Percentiles rank a stretch among this genome's conserved stretches.
phyloP scores from a whole-genome alignment of 2,797 vertebrate genomes.

The Muscicapa comitata region DNA sequence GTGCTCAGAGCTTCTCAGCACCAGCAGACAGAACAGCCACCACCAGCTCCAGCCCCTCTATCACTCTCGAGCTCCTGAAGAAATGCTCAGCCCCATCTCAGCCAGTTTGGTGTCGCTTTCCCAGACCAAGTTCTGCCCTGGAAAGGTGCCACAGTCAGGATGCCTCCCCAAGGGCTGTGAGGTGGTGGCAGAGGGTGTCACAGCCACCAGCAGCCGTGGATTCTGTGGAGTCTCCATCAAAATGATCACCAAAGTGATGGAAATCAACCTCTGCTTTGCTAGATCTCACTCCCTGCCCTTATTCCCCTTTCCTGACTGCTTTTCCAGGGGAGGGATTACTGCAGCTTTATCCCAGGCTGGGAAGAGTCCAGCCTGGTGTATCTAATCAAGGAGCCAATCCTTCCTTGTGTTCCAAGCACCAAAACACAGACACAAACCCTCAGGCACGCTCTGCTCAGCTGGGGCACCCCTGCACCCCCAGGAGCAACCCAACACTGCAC shows the following conservation, averaged over 20 bases:
- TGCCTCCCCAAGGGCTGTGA: not conserved
- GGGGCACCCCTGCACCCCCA: not conserved
- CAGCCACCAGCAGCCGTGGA: not conserved
- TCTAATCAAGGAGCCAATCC: not conserved
- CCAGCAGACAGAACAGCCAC: not conserved
- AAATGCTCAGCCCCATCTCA: not conserved
- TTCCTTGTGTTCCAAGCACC: not conserved
- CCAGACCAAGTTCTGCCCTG: not conserved
- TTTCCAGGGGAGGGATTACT: not conserved
- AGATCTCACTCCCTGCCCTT: not conserved
- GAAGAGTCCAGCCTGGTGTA: not conserved
- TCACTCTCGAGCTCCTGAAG: not conserved
- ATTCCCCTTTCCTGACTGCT: not conserved
- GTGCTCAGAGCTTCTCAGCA: not conserved
- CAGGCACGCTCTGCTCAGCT: rapidly evolving
- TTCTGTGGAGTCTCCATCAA: rapidly evolving
- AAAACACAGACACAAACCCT: not conserved
- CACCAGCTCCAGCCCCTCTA: not conserved
- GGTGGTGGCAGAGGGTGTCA: not conserved
- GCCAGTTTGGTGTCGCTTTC: not conserved
- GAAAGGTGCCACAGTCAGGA: not conserved
- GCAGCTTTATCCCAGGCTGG: not conserved
- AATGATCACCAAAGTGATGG: not conserved
- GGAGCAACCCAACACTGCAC: not conserved
- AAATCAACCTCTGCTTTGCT: rapidly evolving